These are phyloP conservation scores for Megaceryle alcyon DNA, from an alignment of 2,797 vertebrate genomes.

Conservation along the genomic window DNA sequence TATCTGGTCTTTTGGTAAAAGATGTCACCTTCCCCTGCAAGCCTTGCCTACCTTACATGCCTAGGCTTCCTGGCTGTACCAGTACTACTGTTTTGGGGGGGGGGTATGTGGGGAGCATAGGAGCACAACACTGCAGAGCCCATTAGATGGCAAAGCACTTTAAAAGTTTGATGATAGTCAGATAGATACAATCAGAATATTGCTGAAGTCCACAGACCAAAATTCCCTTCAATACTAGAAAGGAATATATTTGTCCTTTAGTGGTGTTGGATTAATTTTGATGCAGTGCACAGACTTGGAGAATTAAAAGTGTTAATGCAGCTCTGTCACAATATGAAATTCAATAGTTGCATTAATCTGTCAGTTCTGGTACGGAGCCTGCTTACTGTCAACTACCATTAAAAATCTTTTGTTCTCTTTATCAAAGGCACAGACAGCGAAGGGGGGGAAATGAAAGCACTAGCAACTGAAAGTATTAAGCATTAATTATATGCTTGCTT, in stretches of 20 bases:
- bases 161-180: not conserved
- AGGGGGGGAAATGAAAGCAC: not conserved
- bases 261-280: not conserved
- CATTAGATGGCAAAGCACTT: not conserved
- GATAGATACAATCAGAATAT: not conserved
- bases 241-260: not conserved
- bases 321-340: slow-evolving; percentile 34
- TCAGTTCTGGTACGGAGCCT: slow-evolving; percentile 5
- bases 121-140: not conserved
- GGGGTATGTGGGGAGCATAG: not conserved
- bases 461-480: not conserved
- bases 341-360: slow-evolving; percentile 1
- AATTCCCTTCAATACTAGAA: not conserved
- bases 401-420: slow-evolving; percentile 38
- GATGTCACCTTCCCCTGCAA: not conserved
- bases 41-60: not conserved
- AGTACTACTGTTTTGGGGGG: not conserved
- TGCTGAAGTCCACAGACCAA: not conserved
- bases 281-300: not conserved
- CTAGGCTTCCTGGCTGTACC: not conserved
- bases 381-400: not conserved
- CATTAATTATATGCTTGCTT: not conserved
- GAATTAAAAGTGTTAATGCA: slow-evolving; percentile 22
- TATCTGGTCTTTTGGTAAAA: not conserved
- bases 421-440: not conserved